Base-by-base conservation (phyloP, 1,140 invertebrate species). In the Leptonema lineaticorne region DNA sequence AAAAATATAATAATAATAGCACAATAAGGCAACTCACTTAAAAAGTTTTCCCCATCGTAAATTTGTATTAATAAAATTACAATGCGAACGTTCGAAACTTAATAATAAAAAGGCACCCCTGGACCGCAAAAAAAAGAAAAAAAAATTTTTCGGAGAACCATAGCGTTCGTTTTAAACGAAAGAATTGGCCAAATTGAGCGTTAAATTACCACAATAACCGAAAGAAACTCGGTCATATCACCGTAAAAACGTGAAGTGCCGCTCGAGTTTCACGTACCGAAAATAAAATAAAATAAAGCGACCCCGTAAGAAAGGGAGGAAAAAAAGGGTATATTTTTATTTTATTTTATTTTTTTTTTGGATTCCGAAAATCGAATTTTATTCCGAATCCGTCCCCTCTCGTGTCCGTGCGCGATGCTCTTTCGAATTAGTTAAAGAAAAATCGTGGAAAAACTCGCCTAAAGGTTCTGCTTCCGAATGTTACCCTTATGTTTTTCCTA, bases 191-290 rank as follows among this genome's bases (percentile, higher is more conserved):
- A 69, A 69, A 69, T 69, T 63, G 57, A 69, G 68, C 53, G 68
- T 45, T 41, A 69, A 69, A 69, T 65, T 69, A 65, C 63, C 53
- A 65, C 53, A 65, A 69, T 69, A 69, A 69, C 50, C 41, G 22
- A 24, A 9, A 58, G 58, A 69, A 69, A 65, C 24, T 69, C 59
- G 2, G 3, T 24, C 68, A 50, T 58, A 69, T 69, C 53, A 65
- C n/a, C n/a, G n/a, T n/a, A n/a, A n/a, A n/a, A n/a, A n/a, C n/a
- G n/a, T n/a, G 16, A 33, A 41, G 37, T 41, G 37, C n/a, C n/a
- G n/a, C 37, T 9, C 37, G 37, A 4, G 2, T 41, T 41, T 41
- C 30, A 33, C 30, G 30, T 41, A 14, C 16, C 3, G 37, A 41
- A 41, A 41, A 41, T 4, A 41, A 41, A 41, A 41, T 14, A 16